Base-by-base conservation (phyloP, 2,888 invertebrate species). In the Drosophila yooni region DNA sequence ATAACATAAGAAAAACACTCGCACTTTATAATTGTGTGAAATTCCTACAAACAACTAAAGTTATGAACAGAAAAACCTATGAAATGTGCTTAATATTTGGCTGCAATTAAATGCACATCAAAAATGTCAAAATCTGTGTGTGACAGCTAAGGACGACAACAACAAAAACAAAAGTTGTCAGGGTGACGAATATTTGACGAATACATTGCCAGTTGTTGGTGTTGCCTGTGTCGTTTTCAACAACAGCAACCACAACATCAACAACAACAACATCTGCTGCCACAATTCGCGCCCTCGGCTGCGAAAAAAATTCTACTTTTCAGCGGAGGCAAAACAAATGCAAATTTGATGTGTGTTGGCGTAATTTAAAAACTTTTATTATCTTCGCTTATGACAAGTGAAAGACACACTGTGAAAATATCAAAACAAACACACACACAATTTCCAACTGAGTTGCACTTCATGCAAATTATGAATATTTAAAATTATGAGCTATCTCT, bases 361-460 rank as follows among this genome's bases (percentile, higher is more conserved):
- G 73, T 88, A 85, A 87, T 87, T 87, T 89, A 83, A 89, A 87
- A 87, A 87, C 70, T 87, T 87, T 88, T 86, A 70, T 70, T 79
- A 87, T 79, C 76, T 73, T 57, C 48, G 43, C 51, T 59, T 61
- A 63, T 61, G 59, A 77, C 66, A 73, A 56, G 64, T 67, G 64
- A 48, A 40, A 62, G 38, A 56, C 46, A 64, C 25, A 29, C n/a
- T n/a, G n/a, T 11, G n/a, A 40, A 7, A 38, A 59, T 18, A 51
- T 60, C 54, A 64, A 43, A 38, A 3, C 36, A n/a, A 56, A n/a
- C 27, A n/a, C n/a, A 64, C 59, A 53, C 72, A 56, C 68, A 86
- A 64, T 77, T 72, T 36, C 59, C 68, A 73, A 69, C 76, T 73
- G 68, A 74, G 73, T 69, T 72, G 77, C 64, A 80, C 78, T 85